Evolutionary conservation across 1,140 invertebrate genomes (phyloP), one percentile per base, ranked within the genome.

Genomic region (Apis dorsata): DNA sequence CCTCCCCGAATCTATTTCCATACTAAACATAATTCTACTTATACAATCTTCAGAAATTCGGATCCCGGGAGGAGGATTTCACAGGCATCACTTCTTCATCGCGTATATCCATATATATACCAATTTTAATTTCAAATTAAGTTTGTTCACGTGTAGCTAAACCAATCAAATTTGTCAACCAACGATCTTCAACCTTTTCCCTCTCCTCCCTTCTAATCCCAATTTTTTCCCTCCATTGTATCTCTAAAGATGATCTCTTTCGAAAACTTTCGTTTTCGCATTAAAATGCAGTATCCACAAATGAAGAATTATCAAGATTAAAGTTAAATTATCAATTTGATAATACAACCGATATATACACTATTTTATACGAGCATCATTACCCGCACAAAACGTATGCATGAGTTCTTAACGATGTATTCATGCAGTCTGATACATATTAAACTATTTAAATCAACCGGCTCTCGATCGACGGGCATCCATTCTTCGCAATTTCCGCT

Each of bases 391-490:
- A 55, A 55, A 55, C 51, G 49, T 49, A 28, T 63, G 24, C 49
- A 69, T 49, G 24, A 34, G 19, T 70, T 70, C 19, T 70, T 59
- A 28, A 2, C 19, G 4, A 15, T 10, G 53, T 28, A 65, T 76
- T 66, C 51, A 34, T 44, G 2, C 34, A 44, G 2, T 24, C 63
- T 66, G 28, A 68, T 78, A 78, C 63, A 78, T 78, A 78, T 78
- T 78, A 57, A 78, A 44, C 51, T 78, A 78, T 78, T 78, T 78
- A 78, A 78, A 78, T 78, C 63, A 55, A 24, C 24, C 24, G 24
- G 12, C 19, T 66, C 21, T 44, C 62, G 66, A 78, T 68, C 51
- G 5, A 68, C 17, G 19, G 19, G 28, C 51, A 44, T 68, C 57
- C 13, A n/a, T 44, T 68, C 51, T 17, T 55, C 28, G 2, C 49